These are phyloP conservation scores for Muraenolepis orangiensis DNA, from an alignment of 2,797 vertebrate species.

Conservation along the genomic window DNA sequence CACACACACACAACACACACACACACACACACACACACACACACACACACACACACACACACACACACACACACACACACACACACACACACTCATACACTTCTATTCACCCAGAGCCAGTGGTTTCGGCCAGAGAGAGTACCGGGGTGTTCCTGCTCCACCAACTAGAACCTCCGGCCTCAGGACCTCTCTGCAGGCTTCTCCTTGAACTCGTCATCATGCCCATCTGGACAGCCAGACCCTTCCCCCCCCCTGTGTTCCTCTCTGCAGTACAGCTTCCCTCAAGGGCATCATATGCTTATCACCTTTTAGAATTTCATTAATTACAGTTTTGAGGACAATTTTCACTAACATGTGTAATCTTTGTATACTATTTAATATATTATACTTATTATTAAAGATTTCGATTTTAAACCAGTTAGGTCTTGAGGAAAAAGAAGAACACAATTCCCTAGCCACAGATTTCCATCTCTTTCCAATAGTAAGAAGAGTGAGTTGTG, in stretches of 20 bases:
- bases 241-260: no score
- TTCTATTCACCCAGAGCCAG: neutral
- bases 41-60: neutral
- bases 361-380: no score
- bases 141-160: slow-evolving; percentile 33
- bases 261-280: slow-evolving; percentile 16
- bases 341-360: no score
- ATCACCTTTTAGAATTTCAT: no score
- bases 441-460: no score
- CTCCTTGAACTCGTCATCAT: slow-evolving; percentile 54
- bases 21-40: slow-evolving; percentile 3
- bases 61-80: slow-evolving; percentile 6
- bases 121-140: slow-evolving; percentile 19
- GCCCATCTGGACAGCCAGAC: slow-evolving; percentile 50
- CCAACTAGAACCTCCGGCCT: slow-evolving; percentile 31
- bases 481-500: neutral
- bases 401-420: no score
- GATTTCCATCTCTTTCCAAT: neutral
- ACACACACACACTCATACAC: neutral
- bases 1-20: neutral
- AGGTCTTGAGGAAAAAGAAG: no score
- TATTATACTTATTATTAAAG: no score
- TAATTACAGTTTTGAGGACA: no score
- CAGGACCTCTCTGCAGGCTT: slow-evolving; percentile 46
- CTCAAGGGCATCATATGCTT: slow-evolving; percentile 46